A percentile compares a stretch with the other conserved stretches of the same genome.
phyloP scores from a whole-genome alignment of 2,888 invertebrate species.

The Ischnura elegans region DNA sequence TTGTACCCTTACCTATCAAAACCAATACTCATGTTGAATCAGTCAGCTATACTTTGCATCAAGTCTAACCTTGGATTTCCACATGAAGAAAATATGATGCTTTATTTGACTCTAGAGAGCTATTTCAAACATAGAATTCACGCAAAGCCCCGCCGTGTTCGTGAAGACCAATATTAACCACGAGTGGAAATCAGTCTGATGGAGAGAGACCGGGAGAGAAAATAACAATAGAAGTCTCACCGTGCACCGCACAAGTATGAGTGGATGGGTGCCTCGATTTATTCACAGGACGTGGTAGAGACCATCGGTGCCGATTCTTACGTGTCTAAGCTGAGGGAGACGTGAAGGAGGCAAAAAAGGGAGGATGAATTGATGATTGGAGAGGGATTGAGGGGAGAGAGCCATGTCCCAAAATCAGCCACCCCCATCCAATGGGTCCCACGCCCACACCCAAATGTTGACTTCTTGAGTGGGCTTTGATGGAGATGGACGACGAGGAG shows the following conservation, averaged over 20 bases:
- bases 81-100: too few species aligned
- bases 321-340: neutral
- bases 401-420: neutral
- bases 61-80: too few species aligned
- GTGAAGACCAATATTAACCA: too few species aligned
- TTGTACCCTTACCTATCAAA: too few species aligned
- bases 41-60: too few species aligned
- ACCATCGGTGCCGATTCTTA: neutral
- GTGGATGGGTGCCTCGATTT: neutral
- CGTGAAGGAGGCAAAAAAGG: too few species aligned
- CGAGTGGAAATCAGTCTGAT: neutral
- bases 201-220: neutral
- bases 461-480: slow-evolving; percentile 54
- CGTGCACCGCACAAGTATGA: too few species aligned
- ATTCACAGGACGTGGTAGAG: neutral
- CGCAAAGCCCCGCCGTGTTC: too few species aligned
- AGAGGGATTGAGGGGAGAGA: neutral
- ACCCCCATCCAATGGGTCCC: neutral
- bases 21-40: too few species aligned
- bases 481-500: slow-evolving; percentile 14
- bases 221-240: too few species aligned
- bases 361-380: slow-evolving; percentile 10
- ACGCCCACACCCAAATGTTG: neutral
- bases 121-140: too few species aligned
- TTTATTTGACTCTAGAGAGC: too few species aligned